Evolutionary conservation across 2,888 invertebrate genomes (phyloP).

Genomic region (Eupithecia pulchellata): DNA sequence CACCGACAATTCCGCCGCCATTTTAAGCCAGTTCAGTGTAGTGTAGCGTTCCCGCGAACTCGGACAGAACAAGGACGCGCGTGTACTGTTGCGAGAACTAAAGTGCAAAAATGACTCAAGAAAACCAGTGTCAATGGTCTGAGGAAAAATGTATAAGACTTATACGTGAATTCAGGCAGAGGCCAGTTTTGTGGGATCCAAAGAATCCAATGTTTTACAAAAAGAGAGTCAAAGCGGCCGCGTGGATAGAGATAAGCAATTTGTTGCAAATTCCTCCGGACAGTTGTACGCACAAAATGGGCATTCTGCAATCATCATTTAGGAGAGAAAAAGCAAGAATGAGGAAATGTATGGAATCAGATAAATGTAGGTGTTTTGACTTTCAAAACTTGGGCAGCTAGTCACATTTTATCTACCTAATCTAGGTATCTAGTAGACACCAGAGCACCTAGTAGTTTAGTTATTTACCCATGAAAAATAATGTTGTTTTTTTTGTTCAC

Average conservation of each 20-base stretch:
- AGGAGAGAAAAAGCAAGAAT: conserved; percentile 62
- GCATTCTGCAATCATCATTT: conserved; percentile 59
- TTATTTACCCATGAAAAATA: neutral
- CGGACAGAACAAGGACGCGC: conserved; percentile 46
- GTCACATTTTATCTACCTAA: neutral
- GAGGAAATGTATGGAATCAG: conserved; percentile 39
- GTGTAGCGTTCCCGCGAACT: conserved; percentile 59
- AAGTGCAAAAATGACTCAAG: conserved; percentile 46
- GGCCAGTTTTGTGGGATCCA: conserved; percentile 58
- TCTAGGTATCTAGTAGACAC: too few relatives aligned
- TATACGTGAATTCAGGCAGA: conserved; percentile 55
- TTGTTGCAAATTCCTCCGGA: conserved; percentile 46
- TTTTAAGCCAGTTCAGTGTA: conserved; percentile 48
- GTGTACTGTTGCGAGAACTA: conserved; percentile 43
- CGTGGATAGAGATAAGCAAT: conserved; percentile 56
- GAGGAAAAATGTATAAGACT: conserved; percentile 55
- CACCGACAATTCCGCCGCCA: conserved; percentile 48
- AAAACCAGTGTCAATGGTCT: conserved; percentile 48
- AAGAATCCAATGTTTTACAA: conserved; percentile 52
- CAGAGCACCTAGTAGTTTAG: neutral
- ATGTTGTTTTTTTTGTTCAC: conserved; percentile 30
- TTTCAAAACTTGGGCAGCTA: neutral
- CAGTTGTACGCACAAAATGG: conserved; percentile 60
- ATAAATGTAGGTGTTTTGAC: conserved; percentile 20
- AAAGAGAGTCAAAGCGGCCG: conserved; percentile 49